Conservation (phyloP, 2,888 invertebrate species). For the Plagodis dolabraria region DNA sequence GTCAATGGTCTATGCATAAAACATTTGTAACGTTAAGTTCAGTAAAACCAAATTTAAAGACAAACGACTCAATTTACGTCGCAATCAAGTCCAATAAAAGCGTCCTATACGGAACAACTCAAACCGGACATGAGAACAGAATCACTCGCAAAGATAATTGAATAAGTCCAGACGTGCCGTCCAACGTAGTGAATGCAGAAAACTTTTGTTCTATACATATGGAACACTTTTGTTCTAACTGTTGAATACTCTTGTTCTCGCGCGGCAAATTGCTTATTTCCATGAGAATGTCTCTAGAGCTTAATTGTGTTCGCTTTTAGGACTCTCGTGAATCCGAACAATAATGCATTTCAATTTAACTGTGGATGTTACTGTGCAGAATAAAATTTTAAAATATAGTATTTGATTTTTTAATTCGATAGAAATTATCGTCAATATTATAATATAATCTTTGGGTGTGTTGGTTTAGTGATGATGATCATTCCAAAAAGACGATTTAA, state of each 20-base stretch:
- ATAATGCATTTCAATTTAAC: no score
- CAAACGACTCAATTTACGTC: no score
- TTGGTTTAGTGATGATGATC: no score
- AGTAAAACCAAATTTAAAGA: no score
- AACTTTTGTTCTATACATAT: not conserved
- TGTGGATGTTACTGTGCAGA: no score
- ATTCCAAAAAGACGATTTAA: no score
- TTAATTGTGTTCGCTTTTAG: conserved; percentile 6
- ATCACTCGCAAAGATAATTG: not conserved
- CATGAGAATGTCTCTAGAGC: conserved; percentile 5
- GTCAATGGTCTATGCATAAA: no score
- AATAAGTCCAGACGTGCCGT: not conserved
- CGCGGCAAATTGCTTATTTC: conserved; percentile 15
- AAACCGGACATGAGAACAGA: not conserved
- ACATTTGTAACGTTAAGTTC: no score
- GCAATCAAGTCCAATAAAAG: not conserved
- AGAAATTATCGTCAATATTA: not conserved
- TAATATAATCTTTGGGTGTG: no score
- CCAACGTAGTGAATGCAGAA: not conserved
- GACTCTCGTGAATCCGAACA: not conserved
- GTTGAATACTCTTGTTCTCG: conserved; percentile 6
- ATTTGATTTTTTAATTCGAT: not conserved
- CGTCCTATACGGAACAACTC: not conserved
- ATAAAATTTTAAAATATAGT: no score
- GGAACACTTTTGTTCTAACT: conserved; percentile 1